Evolutionary conservation across 2,888 invertebrate genomes (phyloP).

Genomic region (Leptopilina myrica): DNA sequence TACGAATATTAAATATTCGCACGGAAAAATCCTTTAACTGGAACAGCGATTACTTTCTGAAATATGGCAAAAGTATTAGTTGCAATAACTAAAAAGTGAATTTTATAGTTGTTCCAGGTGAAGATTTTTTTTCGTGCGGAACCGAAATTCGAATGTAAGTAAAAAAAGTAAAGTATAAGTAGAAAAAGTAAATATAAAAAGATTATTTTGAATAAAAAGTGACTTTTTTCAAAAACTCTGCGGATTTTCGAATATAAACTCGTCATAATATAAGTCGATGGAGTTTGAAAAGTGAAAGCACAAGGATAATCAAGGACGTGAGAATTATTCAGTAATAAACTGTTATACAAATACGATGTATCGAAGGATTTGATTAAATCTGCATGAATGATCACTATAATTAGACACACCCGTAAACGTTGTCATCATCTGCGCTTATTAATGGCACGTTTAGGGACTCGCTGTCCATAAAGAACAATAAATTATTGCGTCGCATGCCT

Average conservation of each 20-base stretch:
- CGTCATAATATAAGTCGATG: background rate
- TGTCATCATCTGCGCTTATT: conserved; percentile 67
- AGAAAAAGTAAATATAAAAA: too few relatives aligned
- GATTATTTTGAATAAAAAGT: too few relatives aligned
- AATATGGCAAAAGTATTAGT: too few relatives aligned
- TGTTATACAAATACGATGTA: conserved; percentile 47
- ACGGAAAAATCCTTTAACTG: too few relatives aligned
- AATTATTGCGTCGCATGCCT: conserved; percentile 67
- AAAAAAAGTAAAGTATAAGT: too few relatives aligned
- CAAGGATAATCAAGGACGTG: conserved; percentile 56
- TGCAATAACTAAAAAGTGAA: too few relatives aligned
- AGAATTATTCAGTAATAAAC: conserved; percentile 47
- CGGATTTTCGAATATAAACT: too few relatives aligned
- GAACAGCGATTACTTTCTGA: too few relatives aligned
- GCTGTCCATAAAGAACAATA: conserved; percentile 62
- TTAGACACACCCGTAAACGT: conserved; percentile 65
- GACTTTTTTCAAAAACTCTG: background rate
- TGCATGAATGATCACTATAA: conserved; percentile 64
- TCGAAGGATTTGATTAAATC: conserved; percentile 57
- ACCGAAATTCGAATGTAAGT: too few relatives aligned
- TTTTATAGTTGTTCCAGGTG: too few relatives aligned
- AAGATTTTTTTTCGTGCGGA: too few relatives aligned
- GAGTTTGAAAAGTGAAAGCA: conserved; percentile 54
- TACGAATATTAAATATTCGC: background rate
- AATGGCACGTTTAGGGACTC: conserved; percentile 63